Conservation (phyloP, 1,140 invertebrate genomes). For the Nymphalis io region DNA sequence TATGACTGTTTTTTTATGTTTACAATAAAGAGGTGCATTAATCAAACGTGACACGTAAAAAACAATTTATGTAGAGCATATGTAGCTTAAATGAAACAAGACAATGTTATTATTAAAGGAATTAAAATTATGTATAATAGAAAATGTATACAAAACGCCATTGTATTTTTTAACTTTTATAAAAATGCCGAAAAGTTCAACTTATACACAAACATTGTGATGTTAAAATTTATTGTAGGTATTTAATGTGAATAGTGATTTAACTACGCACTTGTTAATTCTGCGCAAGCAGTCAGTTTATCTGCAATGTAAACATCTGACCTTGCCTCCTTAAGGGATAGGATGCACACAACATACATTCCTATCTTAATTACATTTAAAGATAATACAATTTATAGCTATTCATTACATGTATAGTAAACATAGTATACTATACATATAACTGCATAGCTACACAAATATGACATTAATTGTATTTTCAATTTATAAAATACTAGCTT, state of each 20-base stretch:
- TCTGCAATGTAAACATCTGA: constrained; percentile 53
- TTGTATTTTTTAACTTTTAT: too few relatives aligned
- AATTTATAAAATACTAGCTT: too few relatives aligned
- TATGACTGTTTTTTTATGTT: too few relatives aligned
- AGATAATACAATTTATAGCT: constrained; percentile 19
- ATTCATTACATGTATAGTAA: neutral
- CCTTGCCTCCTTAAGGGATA: constrained; percentile 51
- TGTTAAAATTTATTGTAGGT: neutral
- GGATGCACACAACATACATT: constrained; percentile 45
- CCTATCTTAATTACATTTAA: constrained; percentile 40
- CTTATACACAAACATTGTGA: too few relatives aligned
- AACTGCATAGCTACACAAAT: constrained; percentile 4
- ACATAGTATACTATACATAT: neutral
- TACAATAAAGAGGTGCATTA: neutral
- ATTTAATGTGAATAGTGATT: constrained; percentile 14
- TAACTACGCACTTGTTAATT: constrained; percentile 40
- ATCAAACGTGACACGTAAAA: too few relatives aligned
- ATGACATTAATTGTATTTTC: too few relatives aligned
- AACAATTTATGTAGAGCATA: too few relatives aligned
- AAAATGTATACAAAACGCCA: too few relatives aligned
- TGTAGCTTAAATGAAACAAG: too few relatives aligned
- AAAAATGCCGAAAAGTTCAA: neutral
- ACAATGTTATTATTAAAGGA: too few relatives aligned
- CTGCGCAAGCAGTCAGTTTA: constrained; percentile 38
- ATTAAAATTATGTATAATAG: too few relatives aligned